Evolutionary conservation across 2,797 vertebrate genomes (phyloP), one percentile per base, ranked within the genome.

Genomic region (Kryptolebias ocellatus): DNA sequence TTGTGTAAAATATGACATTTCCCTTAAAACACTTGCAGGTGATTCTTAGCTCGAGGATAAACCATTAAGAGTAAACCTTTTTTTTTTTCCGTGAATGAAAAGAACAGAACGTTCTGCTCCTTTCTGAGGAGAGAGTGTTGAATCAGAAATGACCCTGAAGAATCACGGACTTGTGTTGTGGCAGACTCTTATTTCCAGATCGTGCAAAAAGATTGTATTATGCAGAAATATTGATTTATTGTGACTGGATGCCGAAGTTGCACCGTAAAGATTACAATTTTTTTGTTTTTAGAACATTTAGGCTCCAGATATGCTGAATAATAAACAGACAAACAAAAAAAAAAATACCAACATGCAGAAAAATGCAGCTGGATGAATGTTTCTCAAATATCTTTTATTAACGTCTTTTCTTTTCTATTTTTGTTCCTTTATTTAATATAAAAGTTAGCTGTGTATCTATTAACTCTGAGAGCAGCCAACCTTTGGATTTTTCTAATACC

Each of bases 81-180:
- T 24, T 24, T 24, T 1, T 45, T 55, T 14, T 17, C 17, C 51
- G 8, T 45, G 67, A 64, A 31, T 47, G 5, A 15, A 72, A 65
- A 44, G 24, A 78, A 65, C 47, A 54, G 53, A 72, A 76, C 44
- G 24, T 65, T 57, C 47, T 61, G 44, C 70, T 52, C n/a, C 28
- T 55, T 57, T 45, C 18, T 66, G 6, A 60, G 31, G 46, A n/a
- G 69, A 60, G 62, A 59, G 47, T 67, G 27, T 54, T 55, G 4
- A 60, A 55, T 42, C 18, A 42, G n/a, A 5, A 52, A 57, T 64
- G 42, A 27, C 14, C 20, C n/a, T 64, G 44, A 72, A 64, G 39
- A 63, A 53, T 62, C 0, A 18, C 12, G 14, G 9, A 62, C 60
- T 55, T 64, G 1, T 60, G 46, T 12, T 5, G 44, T 64, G 44